Conservation (phyloP, 2,797 vertebrate genomes). For the Champsocephalus gunnari region DNA sequence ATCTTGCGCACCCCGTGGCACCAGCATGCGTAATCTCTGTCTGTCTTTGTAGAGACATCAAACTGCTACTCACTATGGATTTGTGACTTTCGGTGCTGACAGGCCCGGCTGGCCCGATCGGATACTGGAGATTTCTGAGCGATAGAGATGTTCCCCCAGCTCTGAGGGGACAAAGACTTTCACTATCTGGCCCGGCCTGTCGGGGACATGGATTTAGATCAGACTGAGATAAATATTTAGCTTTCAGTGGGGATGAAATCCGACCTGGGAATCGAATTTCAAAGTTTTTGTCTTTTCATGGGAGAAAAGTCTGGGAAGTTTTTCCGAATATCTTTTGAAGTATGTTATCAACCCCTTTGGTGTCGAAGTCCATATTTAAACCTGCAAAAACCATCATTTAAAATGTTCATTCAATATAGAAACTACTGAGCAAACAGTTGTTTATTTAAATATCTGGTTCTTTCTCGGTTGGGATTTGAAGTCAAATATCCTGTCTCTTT, state of each 20-base stretch:
- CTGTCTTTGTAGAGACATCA: slow-evolving; percentile 55
- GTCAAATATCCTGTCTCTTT: background rate
- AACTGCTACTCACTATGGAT: slow-evolving; percentile 53
- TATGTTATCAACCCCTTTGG: background rate
- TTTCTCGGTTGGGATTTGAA: too few relatives aligned
- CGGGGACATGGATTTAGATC: slow-evolving; percentile 52
- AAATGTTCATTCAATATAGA: too few relatives aligned
- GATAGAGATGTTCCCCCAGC: slow-evolving; percentile 19
- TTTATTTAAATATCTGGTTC: too few relatives aligned
- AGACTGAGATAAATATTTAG: slow-evolving; percentile 46
- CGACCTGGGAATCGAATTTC: slow-evolving; percentile 34
- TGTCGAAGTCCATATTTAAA: slow-evolving; percentile 1
- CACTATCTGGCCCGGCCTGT: slow-evolving; percentile 35
- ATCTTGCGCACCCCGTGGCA: slow-evolving; percentile 43
- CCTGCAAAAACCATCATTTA: background rate
- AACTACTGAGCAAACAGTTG: too few relatives aligned
- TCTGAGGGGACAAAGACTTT: slow-evolving; percentile 25
- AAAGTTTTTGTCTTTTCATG: slow-evolving; percentile 26
- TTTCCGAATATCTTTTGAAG: slow-evolving; percentile 14
- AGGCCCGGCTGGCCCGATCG: slow-evolving; percentile 27
- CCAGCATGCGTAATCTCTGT: slow-evolving; percentile 58
- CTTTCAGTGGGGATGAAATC: slow-evolving; percentile 58
- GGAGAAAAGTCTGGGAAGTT: slow-evolving; percentile 7
- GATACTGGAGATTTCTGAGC: slow-evolving; percentile 8
- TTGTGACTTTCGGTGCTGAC: slow-evolving; percentile 59